Evolutionary conservation across 2,113 vertebrate genomes (phyloP).

Genomic region (Pycnonotus jocosus): DNA sequence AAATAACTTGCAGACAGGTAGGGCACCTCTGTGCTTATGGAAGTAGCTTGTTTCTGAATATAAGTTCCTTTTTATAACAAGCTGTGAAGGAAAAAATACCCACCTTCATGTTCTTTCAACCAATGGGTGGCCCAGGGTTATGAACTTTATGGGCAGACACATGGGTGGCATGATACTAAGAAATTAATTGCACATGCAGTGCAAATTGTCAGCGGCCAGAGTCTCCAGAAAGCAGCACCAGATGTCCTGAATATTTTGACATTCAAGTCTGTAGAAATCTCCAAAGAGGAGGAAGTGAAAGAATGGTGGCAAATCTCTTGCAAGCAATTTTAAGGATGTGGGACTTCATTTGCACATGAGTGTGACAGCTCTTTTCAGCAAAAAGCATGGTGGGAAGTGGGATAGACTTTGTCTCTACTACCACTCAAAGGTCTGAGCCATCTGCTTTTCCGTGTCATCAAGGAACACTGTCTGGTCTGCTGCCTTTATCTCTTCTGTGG

Average conservation of each 20-base stretch:
- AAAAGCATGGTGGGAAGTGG: not conserved
- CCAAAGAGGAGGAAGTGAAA: conserved; percentile 31
- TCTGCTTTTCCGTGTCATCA: not conserved
- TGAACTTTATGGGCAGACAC: not conserved
- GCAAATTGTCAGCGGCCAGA: not conserved
- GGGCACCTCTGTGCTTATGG: not conserved
- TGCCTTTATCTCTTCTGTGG: not conserved
- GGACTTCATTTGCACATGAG: not conserved
- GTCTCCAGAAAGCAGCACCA: not conserved
- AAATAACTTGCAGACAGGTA: not conserved
- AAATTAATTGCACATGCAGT: not conserved
- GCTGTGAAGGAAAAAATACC: not conserved
- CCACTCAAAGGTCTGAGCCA: not conserved
- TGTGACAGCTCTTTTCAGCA: not conserved
- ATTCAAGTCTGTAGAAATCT: not conserved
- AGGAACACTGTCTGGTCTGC: not conserved
- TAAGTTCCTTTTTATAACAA: not conserved
- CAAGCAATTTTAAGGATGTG: not conserved
- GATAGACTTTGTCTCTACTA: not conserved
- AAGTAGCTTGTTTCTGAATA: not conserved
- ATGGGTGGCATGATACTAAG: not conserved
- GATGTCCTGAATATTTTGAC: not conserved
- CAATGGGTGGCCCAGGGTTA: not conserved
- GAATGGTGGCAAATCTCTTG: not conserved
- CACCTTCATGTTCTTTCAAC: not conserved